Conservation (phyloP, 2,113 vertebrate species). For the Lynx canadensis region DNA sequence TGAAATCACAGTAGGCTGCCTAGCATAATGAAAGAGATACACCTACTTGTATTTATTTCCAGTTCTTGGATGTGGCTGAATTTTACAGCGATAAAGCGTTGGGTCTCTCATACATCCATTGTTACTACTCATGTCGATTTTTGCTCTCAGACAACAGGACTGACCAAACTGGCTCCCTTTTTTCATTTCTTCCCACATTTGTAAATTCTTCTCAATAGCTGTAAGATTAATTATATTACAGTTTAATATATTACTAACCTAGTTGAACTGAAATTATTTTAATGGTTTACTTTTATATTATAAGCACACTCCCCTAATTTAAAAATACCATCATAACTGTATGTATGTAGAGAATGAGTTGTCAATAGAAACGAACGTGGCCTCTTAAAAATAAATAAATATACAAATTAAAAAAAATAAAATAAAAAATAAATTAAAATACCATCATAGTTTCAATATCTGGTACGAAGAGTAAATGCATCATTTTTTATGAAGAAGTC, state of each 20-base stretch:
- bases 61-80: constrained; percentile 95
- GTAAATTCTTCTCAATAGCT: constrained; percentile 96
- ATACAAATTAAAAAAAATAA: too few species aligned
- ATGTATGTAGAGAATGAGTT: too few species aligned
- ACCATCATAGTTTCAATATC: background rate
- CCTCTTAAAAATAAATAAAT: too few species aligned
- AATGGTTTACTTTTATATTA: background rate
- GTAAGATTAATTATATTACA: constrained; percentile 15
- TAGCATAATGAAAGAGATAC: background rate
- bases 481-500: background rate
- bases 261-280: background rate
- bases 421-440: background rate
- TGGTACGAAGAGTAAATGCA: background rate
- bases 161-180: constrained; percentile 92
- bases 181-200: constrained; percentile 99
- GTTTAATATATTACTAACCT: background rate
- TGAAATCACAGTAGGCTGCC: background rate
- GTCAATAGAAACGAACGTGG: too few species aligned
- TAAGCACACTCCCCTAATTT: background rate
- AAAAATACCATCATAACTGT: background rate
- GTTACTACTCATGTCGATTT: constrained; percentile 99
- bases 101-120: constrained; percentile 99
- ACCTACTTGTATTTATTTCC: constrained; percentile 93
- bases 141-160: constrained; percentile 96
- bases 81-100: constrained; percentile 97